phyloP scores from a whole-genome alignment of 2,797 vertebrate genomes.

The Lerista edwardsae region DNA sequence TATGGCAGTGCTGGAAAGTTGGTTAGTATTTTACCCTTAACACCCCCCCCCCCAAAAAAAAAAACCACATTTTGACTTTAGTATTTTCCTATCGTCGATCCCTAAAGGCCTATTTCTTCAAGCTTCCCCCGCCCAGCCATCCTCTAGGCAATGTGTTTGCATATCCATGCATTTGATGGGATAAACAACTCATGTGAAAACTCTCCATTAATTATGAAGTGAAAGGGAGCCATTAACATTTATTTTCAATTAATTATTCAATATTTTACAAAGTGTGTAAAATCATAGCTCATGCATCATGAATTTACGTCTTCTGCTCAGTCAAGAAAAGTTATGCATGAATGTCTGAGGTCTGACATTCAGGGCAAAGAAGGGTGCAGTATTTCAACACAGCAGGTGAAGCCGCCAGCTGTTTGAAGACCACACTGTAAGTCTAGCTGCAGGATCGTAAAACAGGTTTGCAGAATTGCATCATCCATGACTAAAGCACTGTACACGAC shows the following conservation, averaged over 20 bases:
- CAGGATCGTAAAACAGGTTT: background rate
- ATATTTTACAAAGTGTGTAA: conserved; percentile 21
- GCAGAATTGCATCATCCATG: background rate
- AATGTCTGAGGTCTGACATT: background rate
- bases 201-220: conserved; percentile 21
- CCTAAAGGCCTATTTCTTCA: background rate
- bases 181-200: background rate
- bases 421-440: background rate
- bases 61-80: background rate
- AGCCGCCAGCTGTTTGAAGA: background rate
- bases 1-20: too few species aligned
- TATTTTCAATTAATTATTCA: conserved; percentile 26
- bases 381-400: background rate
- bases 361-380: background rate
- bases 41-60: too few species aligned
- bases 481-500: background rate
- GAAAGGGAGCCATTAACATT: conserved; percentile 29
- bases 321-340: background rate
- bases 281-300: conserved; percentile 3
- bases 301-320: background rate
- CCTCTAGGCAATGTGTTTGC: background rate
- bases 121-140: too few species aligned
- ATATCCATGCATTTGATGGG: background rate
- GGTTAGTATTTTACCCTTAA: too few species aligned
- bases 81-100: background rate